Evolutionary conservation across 2,113 vertebrate species (phyloP), one percentile per base, ranked within the genome.

Genomic region (Microcebus lehilahytsara): DNA sequence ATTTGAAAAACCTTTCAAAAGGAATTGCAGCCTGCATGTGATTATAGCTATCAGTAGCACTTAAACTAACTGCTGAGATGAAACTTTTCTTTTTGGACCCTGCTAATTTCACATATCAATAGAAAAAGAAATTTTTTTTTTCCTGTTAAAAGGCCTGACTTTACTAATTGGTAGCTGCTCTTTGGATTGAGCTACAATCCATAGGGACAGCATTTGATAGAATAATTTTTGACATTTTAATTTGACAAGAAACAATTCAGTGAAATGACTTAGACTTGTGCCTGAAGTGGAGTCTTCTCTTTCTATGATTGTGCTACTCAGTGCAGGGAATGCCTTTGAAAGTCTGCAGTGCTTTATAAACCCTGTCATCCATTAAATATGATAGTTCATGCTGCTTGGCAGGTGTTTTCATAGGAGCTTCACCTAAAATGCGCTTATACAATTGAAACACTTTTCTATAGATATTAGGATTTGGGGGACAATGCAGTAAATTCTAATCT

Each of bases 161-260:
- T 96, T 96, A 87, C 98, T 98, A 93, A 97, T 97, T 96, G 79
- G 94, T 98, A 93, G 96, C 95, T 98, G 84, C 96, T 97, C 72
- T 96, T 95, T 96, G 97, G 92, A 96, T 97, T 98, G 96, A 89
- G 88, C 96, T 96, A 67, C 85, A 96, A 97, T 97, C 96, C 96
- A 96, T 96, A 95, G 92, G 93, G 74, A 88, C 90, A 97, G 51
- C 91, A 53, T 97, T 98, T 97, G 94, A 91, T 96, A 97, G 96
- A 98, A 98, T 96, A 96, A 93, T 90, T 98, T 98, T 96, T 98
- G 98, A 98, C 98, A 87, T 97, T 98, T 98, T 97, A 98, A 98
- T 98, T 97, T 98, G 96, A 98, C 58, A 87, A 97, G 96, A 97
- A 98, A 94, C 97, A 95, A 97, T 98, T 98, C 91, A 69, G 96